Base-by-base conservation (phyloP, 2,888 invertebrate genomes). In the Spodoptera littoralis region DNA sequence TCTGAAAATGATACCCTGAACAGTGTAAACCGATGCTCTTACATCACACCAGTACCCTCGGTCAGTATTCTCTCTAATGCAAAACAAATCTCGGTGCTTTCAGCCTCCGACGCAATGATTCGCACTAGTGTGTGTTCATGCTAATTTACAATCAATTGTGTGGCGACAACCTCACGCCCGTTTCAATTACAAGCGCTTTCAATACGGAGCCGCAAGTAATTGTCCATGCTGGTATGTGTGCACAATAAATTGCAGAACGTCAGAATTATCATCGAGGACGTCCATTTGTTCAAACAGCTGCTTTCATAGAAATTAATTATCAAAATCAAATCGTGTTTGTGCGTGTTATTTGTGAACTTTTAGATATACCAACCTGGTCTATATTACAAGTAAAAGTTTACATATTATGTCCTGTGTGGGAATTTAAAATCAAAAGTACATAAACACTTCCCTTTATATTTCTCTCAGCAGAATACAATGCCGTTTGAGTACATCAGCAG, bases 61-160 rank as follows among this genome's bases (percentile, higher is more conserved):
- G 36, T 36, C 36, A 36, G 36, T 36, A 36, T 36, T 36, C 36
- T 36, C 36, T 36, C 8, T 41, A 36, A 45, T 6, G n/a, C 27
- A 45, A 11, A 41, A 53, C 59, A 59, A 70, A 66, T 60, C 60
- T 66, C 45, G 9, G 66, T 59, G 36, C 27, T 45, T 45, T 60
- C 47, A 57, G 24, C 18, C 2, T 45, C 41, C 11, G 13, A 13
- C 52, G 41, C 53, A 73, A 67, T 56, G 4, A 44, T 24, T 22
- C 24, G 53, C 22, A 12, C 36, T 45, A 6, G 71, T 72, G 59
- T 58, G 57, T 42, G 50, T 48, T 36, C 8, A 49, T 52, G 58
- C 71, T 80, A 75, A 81, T 84, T 83, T 78, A 77, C 62, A 79
- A 79, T 75, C 84, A 87, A 86, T 87, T 87, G 86, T 75, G 57